phyloP scores from a whole-genome alignment of 2,888 invertebrate species.

The Tiliacea aurago region DNA sequence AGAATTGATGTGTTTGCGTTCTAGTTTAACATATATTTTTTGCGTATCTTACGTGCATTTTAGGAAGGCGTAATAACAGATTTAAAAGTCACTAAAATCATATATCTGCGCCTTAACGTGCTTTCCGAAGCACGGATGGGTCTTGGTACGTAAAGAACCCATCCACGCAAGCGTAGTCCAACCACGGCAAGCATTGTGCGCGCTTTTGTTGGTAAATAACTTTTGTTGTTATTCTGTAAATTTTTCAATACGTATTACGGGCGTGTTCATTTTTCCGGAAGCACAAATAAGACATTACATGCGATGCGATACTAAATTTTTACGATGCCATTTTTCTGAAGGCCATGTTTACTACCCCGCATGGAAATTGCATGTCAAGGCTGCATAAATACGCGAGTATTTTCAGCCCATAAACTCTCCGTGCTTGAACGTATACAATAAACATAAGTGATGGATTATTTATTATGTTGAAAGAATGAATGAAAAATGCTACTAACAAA shows the following conservation, averaged over 20 bases:
- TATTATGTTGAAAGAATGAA: no score
- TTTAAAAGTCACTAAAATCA: no score
- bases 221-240: background rate
- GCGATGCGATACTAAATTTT: slow-evolving; percentile 21
- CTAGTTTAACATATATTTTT: no score
- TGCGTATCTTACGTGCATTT: no score
- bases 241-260: slow-evolving; percentile 12
- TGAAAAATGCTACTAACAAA: background rate
- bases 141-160: no score
- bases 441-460: background rate
- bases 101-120: no score
- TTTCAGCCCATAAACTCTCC: slow-evolving; percentile 11
- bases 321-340: slow-evolving; percentile 26
- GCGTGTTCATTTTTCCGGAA: no score
- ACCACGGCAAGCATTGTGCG: no score
- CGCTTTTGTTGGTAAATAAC: no score
- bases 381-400: background rate
- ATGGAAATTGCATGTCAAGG: slow-evolving; percentile 33
- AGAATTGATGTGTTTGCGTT: no score
- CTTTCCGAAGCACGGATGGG: no score
- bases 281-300: slow-evolving; percentile 32
- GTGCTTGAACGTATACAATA: background rate
- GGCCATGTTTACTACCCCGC: slow-evolving; percentile 10
- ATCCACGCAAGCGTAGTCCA: background rate
- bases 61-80: no score